Conservation (phyloP, 1,140 invertebrate genomes). For the Drosophila funebris region DNA sequence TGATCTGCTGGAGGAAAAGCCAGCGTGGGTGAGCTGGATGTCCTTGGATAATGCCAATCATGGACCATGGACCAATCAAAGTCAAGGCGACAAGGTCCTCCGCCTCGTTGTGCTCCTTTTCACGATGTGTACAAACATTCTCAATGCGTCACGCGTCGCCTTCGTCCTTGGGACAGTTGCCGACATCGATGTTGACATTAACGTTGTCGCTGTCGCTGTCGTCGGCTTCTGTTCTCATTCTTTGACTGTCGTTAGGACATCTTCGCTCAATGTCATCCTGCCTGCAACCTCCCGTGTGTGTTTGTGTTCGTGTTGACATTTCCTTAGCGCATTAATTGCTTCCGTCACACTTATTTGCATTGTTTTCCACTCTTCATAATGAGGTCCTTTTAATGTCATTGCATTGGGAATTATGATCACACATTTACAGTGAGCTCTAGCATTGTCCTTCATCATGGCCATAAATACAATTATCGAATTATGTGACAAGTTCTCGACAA, state of each 20-base stretch:
- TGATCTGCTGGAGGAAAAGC: conserved; percentile 19
- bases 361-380: conserved; percentile 61
- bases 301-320: conserved; percentile 64
- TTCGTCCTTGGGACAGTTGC: conserved; percentile 55
- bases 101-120: conserved; percentile 62
- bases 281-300: conserved; percentile 25
- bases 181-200: background rate
- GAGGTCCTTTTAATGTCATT: conserved; percentile 62
- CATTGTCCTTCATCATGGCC: conserved; percentile 39
- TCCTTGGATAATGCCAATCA: conserved; percentile 52
- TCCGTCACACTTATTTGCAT: conserved; percentile 80
- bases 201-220: conserved; percentile 15
- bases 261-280: conserved; percentile 57
- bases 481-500: conserved; percentile 19
- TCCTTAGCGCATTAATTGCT: conserved; percentile 71
- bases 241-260: conserved; percentile 48
- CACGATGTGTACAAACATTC: conserved; percentile 74
- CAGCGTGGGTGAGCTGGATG: conserved; percentile 41
- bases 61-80: conserved; percentile 51
- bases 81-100: conserved; percentile 54
- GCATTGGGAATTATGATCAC: conserved; percentile 60
- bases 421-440: conserved; percentile 22
- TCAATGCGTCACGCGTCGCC: conserved; percentile 73
- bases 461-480: conserved; percentile 42
- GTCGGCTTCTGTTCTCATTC: conserved; percentile 67